Evolutionary conservation across 2,113 vertebrate species (phyloP), one percentile per base, ranked within the genome.

Genomic region (Meriones unguiculatus): DNA sequence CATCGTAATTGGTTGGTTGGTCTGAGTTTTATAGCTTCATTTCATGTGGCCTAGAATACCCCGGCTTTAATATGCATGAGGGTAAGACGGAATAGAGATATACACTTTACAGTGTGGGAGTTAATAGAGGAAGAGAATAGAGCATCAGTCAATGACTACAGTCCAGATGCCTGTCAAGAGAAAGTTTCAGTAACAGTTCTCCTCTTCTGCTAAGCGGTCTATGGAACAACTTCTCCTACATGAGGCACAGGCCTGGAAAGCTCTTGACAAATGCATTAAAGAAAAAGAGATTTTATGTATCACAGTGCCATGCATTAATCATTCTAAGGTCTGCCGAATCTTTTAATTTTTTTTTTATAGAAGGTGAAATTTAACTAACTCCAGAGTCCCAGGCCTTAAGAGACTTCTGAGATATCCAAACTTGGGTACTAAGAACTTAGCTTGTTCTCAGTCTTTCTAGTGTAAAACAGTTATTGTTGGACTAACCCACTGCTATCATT

Each of bases 251-350:
- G 89, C 50, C 2, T 24, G 6, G 35, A 41, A 75, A 97, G 64
- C 52, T 95, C 95, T 94, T 96, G 92, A 98, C 69, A 97, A 98
- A 97, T 38, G 94, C 59, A 69, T 38, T 91, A 93, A 96, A 75
- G 96, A 98, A 97, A 98, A 97, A 89, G 41, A 98, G 94, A 57
- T 97, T 98, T 97, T 98, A 98, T 97, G 93, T 69, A 95, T 96
- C 35, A 62, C 32, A 32, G 64, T 95, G 32, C 38, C 96, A 80
- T 62, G 90, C 82, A 59, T 97, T 96, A 98, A 98, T 98, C 96
- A 97, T 89, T n/a, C 18, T 69, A 69, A 93, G 13, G 32, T 62
- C 72, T 95, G 18, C 52, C 59, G 0, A 38, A 73, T 57, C 72
- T 89, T 69, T 54, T 77, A 57, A 14, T 65, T 88, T 57, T 87